Base-by-base conservation (phyloP, 2,113 vertebrate genomes). In the Poeciliopsis retropinna region DNA sequence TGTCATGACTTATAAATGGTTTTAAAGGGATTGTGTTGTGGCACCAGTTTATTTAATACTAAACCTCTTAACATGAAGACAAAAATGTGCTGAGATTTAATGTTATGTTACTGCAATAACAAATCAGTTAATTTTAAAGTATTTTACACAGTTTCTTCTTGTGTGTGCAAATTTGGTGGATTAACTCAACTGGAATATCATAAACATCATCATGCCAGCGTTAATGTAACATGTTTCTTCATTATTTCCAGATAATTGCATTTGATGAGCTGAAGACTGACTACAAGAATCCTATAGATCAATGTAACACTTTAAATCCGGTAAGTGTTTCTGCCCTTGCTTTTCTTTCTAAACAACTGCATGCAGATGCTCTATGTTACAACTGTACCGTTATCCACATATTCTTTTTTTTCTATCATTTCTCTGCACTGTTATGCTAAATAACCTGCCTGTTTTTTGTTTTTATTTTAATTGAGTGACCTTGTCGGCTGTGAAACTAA, bases 271-370 rank as follows among this genome's bases (percentile, higher is more conserved):
- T 99, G 95, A 99, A 99, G 95, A 99, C 98, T 0, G 98, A 99
- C 86, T 99, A 99, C 96, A 99, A 99, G 95, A 99, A 99, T 85
- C 98, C 98, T 81, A 99, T 99, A 96, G 98, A 99, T 94, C 98
- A 99, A 69, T 99, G 98, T 94, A 99, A 99, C 91, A 99, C 98
- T 32, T 95, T 99, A 91, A 99, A 99, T 91, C 98, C 98, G 89
- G 98, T 99, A 95, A 97, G 97, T 96, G 28, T 73, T 17, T 17
- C 11, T 27, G 7, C 31, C 64, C 44, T 0, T 25, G 5, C 19
- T 57, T 32, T 30, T 72, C 34, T 67, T 17, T 77, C 76, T 84
- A 77, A 86, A 67, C 86, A 68, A 81, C 77, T 70, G 92, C 93
- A 92, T 92, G 93, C 80, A 39, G 60, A 89, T 86, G 31, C 76